Percentiles rank a stretch among this genome's conserved stretches.
phyloP scores from a whole-genome alignment of 1,140 invertebrate species.

The Ceratosolen solmsi region DNA sequence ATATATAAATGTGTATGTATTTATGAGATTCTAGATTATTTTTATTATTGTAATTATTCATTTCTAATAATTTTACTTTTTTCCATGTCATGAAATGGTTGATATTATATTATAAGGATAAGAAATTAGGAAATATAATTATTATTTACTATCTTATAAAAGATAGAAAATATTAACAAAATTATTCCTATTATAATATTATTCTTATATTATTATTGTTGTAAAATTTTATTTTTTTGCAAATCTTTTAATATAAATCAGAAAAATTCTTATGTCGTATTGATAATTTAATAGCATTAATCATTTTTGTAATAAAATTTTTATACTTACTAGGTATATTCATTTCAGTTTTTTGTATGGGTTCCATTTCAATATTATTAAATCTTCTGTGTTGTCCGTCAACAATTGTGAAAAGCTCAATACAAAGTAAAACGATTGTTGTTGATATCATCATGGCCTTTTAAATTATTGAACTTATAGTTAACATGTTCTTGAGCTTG shows the following conservation, averaged over 20 bases:
- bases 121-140: no score
- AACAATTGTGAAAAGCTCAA: slow-evolving; percentile 66
- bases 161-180: no score
- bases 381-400: slow-evolving; percentile 64
- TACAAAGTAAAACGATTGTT: slow-evolving; percentile 60
- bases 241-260: neutral
- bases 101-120: no score
- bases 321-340: slow-evolving; percentile 66
- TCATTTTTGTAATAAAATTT: neutral
- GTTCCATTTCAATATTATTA: slow-evolving; percentile 59
- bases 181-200: no score
- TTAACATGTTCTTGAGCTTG: slow-evolving; percentile 59
- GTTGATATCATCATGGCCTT: slow-evolving; percentile 39
- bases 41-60: no score
- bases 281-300: neutral
- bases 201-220: no score
- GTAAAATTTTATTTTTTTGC: neutral
- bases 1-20: no score
- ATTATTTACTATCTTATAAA: no score
- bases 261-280: neutral
- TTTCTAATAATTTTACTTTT: no score
- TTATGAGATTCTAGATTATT: no score
- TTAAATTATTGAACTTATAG: slow-evolving; percentile 52
- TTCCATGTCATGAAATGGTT: no score
- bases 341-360: slow-evolving; percentile 62